These are phyloP conservation scores for Ypsolopha scabrella DNA, from an alignment of 2,888 invertebrate species.

Conservation along the genomic window DNA sequence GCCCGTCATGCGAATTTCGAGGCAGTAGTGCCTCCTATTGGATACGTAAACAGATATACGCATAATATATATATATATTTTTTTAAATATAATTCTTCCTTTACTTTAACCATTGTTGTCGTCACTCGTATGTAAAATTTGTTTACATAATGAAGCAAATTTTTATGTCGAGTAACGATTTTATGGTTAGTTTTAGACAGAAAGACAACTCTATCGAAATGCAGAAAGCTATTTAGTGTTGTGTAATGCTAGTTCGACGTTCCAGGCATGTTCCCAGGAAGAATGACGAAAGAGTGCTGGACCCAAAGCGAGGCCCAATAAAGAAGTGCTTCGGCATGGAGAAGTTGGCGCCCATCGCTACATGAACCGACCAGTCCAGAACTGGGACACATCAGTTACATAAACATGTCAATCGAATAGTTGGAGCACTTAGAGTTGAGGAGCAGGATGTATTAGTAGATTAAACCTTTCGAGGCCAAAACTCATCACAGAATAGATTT, in stretches of 20 bases:
- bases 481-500: no score
- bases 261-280: slow-evolving; percentile 51
- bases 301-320: slow-evolving; percentile 60
- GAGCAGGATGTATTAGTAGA: no score
- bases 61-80: no score
- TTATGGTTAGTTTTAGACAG: background rate
- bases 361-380: slow-evolving; percentile 10
- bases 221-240: background rate
- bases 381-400: background rate
- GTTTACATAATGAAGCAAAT: no score
- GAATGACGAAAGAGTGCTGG: slow-evolving; percentile 56
- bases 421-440: no score
- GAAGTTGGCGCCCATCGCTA: slow-evolving; percentile 53
- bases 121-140: no score
- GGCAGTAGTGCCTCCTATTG: no score
- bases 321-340: slow-evolving; percentile 50
- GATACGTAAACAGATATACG: no score
- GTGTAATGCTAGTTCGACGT: slow-evolving; percentile 22
- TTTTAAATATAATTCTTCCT: no score
- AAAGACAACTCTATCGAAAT: background rate
- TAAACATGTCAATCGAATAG: background rate
- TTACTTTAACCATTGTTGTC: no score
- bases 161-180: background rate
- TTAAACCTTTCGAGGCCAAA: no score
- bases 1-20: no score